These are phyloP conservation scores for Corticium candelabrum DNA, from an alignment of 37 sponge, comb jelly and placozoan species.

Conservation along the genomic window DNA sequence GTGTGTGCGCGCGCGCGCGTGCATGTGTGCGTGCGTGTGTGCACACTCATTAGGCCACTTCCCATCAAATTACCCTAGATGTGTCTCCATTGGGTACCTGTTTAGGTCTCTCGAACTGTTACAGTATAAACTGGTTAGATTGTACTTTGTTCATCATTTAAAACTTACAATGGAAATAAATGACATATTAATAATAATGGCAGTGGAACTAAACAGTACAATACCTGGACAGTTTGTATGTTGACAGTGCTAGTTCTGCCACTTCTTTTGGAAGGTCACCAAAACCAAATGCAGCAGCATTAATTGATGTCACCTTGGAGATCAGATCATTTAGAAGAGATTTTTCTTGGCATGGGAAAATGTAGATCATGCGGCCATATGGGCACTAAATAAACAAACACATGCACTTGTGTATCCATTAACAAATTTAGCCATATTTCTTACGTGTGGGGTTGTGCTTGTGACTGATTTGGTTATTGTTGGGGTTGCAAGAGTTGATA, in stretches of 20 bases:
- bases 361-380: conserved; percentile 68
- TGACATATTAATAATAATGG: no score
- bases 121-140: no score
- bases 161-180: no score
- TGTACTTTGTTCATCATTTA: no score
- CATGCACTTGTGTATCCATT: not conserved
- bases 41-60: not conserved
- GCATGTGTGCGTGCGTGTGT: not conserved
- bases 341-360: conserved; percentile 20
- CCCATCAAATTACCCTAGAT: no score
- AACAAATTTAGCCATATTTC: not conserved
- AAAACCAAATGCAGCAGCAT: conserved; percentile 42
- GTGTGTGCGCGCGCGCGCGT: not conserved
- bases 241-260: conserved; percentile 54
- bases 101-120: no score
- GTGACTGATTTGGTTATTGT: not conserved
- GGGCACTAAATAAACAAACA: conserved; percentile 38
- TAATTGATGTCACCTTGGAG: conserved; percentile 33
- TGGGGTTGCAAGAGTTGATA: no score
- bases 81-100: no score
- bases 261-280: conserved; percentile 37
- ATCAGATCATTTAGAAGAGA: conserved; percentile 31
- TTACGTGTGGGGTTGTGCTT: not conserved
- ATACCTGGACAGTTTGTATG: conserved; percentile 80
- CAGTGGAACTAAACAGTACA: no score